These are phyloP conservation scores for Protaetia brevitarsis DNA, from an alignment of 1,140 invertebrate genomes.

Conservation along the genomic window DNA sequence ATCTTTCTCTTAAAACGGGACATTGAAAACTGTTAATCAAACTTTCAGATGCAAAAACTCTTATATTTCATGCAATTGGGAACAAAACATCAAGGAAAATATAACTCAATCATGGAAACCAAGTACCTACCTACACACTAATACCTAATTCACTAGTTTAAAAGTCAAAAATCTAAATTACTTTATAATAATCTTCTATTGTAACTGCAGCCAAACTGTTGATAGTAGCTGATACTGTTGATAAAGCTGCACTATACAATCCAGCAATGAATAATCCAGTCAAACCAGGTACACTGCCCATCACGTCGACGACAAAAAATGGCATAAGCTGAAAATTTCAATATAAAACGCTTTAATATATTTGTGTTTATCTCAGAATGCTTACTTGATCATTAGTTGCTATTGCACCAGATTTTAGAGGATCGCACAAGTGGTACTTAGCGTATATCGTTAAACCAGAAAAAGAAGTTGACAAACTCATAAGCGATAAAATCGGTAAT, in stretches of 20 bases:
- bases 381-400: slow-evolving; percentile 51
- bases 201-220: slow-evolving; percentile 87
- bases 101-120: too few species aligned
- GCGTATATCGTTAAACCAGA: slow-evolving; percentile 77
- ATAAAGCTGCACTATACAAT: slow-evolving; percentile 80
- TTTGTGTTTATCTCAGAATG: not conserved
- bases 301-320: slow-evolving; percentile 73
- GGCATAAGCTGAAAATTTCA: slow-evolving; percentile 59
- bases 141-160: too few species aligned
- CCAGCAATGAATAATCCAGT: slow-evolving; percentile 79
- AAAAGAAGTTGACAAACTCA: slow-evolving; percentile 70
- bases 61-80: too few species aligned
- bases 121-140: too few species aligned
- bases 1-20: too few species aligned
- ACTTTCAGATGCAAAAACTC: too few species aligned
- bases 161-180: slow-evolving; percentile 27
- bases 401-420: slow-evolving; percentile 57
- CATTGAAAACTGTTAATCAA: too few species aligned
- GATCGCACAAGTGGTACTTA: slow-evolving; percentile 74
- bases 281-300: slow-evolving; percentile 66
- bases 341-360: not conserved
- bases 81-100: too few species aligned
- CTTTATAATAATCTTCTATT: slow-evolving; percentile 75
- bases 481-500: slow-evolving; percentile 64
- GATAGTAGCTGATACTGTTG: slow-evolving; percentile 79